Percentiles rank a stretch among this genome's conserved stretches.
These are phyloP conservation scores for Ichneumoninae sp. DNA, from an alignment of 2,888 invertebrate genomes.

Conservation along the genomic window DNA sequence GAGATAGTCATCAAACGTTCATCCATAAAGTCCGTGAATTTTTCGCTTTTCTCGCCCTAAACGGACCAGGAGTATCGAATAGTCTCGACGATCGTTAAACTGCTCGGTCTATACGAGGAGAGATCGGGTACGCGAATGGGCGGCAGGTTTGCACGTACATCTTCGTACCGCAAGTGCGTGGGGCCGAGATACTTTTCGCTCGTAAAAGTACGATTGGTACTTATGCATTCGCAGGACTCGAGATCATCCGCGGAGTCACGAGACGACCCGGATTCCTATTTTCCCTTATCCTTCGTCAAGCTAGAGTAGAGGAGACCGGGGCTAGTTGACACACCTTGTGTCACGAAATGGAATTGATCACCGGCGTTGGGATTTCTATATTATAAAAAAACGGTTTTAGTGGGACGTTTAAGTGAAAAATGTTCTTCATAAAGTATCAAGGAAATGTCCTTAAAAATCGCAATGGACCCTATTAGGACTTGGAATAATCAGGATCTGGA, in stretches of 20 bases:
- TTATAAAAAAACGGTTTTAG: no score
- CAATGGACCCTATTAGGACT: no score
- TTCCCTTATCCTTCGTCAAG: constrained; percentile 1
- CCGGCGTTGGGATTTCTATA: neutral
- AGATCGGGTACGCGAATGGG: constrained; percentile 62
- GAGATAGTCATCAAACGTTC: neutral
- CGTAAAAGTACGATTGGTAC: constrained; percentile 61
- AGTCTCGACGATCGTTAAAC: constrained; percentile 62
- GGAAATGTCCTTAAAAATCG: no score
- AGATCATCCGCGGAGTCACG: constrained; percentile 36
- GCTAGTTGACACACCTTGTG: neutral
- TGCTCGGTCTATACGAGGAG: constrained; percentile 65
- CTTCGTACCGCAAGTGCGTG: constrained; percentile 25
- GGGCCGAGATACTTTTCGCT: constrained; percentile 58
- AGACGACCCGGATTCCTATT: constrained; percentile 28
- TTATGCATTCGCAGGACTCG: constrained; percentile 33
- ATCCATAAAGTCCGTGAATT: constrained; percentile 2
- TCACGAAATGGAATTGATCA: neutral
- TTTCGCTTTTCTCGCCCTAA: constrained; percentile 7
- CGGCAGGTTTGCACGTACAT: constrained; percentile 28
- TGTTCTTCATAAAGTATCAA: no score
- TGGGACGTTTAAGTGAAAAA: no score
- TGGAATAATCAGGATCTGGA: no score
- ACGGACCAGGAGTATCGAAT: constrained; percentile 36
- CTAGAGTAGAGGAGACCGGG: neutral